Evolutionary conservation across 1,140 invertebrate genomes (phyloP), one percentile per base, ranked within the genome.

Genomic region (Lasioglossum baleicum): DNA sequence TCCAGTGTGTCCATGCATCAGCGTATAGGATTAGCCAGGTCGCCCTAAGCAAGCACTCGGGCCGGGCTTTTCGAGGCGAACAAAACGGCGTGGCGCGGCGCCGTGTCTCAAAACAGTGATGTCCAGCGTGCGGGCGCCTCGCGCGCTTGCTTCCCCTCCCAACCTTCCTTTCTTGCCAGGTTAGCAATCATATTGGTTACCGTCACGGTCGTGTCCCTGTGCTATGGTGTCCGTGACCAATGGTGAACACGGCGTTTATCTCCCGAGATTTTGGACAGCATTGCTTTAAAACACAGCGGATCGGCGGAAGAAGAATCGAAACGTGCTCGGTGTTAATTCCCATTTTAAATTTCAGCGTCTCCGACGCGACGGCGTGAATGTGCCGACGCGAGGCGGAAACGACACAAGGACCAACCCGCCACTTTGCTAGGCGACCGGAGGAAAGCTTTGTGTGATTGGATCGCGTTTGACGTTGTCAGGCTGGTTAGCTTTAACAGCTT

Each of bases 1-100:
- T 64, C 67, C 75, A 84, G 15, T 88, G 86, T 88, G 87, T 83
- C 84, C 72, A 71, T 63, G 86, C 87, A 88, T 87, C 15, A 56
- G 72, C 53, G 64, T 72, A 48, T 68, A 72, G 86, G 87, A 88
- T 88, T 88, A 88, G 86, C 81, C 53, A 35, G 58, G 66, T 80
- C 83, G 79, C 80, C 84, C 83, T 85, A 85, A 85, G 81, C 73
- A 83, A 87, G 83, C 85, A 85, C 82, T 81, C 71, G 53, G 22
- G 15, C n/a, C 22, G 26, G 66, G 64, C 53, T 74, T 75, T 76
- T 73, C 71, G 60, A 69, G 73, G 58, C 61, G 63, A 73, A 76
- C 66, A 78, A 75, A 83, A 86, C 70, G 71, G 63, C 70, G 64
- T 64, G 71, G 70, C 51, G 68, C 70, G 71, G 63, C 70, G 64